A percentile compares a stretch with the other conserved stretches of the same genome.
Evolutionary conservation across 2,797 vertebrate species (phyloP).

Genomic region (Pseudochaenichthys georgianus): DNA sequence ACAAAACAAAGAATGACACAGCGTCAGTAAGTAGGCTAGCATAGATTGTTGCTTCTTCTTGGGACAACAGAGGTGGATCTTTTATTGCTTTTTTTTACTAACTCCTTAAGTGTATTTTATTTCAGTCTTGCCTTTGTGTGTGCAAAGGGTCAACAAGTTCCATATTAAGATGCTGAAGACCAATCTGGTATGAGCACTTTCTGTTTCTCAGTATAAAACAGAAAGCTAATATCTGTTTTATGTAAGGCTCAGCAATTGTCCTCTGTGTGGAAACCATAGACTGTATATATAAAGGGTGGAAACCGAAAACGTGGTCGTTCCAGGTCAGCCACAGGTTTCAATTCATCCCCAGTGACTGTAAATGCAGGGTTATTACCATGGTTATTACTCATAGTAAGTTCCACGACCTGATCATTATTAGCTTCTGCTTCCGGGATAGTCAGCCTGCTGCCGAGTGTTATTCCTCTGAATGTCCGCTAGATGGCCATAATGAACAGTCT

Average conservation of each 20-base stretch:
- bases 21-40: background rate
- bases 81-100: background rate
- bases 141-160: background rate
- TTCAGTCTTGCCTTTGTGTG: background rate
- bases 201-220: background rate
- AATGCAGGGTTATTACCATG: background rate
- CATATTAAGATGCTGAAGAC: background rate
- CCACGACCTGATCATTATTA: background rate
- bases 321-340: background rate
- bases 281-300: no score
- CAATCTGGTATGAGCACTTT: background rate
- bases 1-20: slow-evolving; percentile 31
- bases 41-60: background rate
- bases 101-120: background rate
- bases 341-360: slow-evolving; percentile 22
- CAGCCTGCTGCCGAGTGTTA: slow-evolving; percentile 11
- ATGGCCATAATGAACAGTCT: slow-evolving; percentile 30
- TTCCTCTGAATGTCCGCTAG: slow-evolving; percentile 36
- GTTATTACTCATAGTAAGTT: slow-evolving; percentile 23
- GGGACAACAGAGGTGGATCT: background rate
- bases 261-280: slow-evolving; percentile 7
- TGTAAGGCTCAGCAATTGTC: background rate
- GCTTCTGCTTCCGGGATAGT: background rate
- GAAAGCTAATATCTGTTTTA: background rate
- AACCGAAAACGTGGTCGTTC: slow-evolving; percentile 9